Percentiles rank a stretch among this genome's conserved stretches.
Evolutionary conservation across 1,140 invertebrate species (phyloP).

Genomic region (Himalopsyche phryganea): DNA sequence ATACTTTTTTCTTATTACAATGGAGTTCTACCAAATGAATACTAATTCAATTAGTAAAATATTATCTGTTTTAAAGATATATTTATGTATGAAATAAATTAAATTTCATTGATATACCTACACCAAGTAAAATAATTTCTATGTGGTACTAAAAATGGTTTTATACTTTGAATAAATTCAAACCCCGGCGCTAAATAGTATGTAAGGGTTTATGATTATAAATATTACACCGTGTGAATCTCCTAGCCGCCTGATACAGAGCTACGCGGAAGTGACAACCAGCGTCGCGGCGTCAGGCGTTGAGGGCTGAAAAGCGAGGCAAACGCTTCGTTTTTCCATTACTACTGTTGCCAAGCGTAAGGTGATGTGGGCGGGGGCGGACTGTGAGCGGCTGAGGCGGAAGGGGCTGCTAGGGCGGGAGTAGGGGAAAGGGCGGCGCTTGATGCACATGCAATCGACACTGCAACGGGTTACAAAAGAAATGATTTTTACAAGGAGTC

Average conservation of each 20-base stretch:
- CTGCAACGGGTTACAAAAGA: background rate
- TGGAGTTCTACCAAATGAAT: too few relatives aligned
- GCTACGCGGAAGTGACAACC: background rate
- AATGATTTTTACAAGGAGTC: background rate
- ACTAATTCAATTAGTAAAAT: too few relatives aligned
- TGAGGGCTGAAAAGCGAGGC: background rate
- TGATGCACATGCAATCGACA: constrained; percentile 1
- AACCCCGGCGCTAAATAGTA: too few relatives aligned
- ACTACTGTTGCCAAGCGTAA: too few relatives aligned
- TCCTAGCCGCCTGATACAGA: background rate
- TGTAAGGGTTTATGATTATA: too few relatives aligned
- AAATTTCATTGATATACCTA: too few relatives aligned
- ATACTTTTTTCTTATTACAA: too few relatives aligned
- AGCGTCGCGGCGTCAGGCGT: background rate
- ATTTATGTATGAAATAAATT: too few relatives aligned
- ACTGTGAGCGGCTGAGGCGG: background rate
- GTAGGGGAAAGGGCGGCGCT: background rate
- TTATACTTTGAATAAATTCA: too few relatives aligned
- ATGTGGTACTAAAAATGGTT: too few relatives aligned
- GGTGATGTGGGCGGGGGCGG: constrained; percentile 3
- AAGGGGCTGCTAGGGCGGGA: constrained; percentile 1
- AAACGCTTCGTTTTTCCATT: background rate
- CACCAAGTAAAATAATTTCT: too few relatives aligned
- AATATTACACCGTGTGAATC: background rate
- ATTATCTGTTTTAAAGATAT: too few relatives aligned